A percentile compares a stretch with the other conserved stretches of the same genome.
phyloP scores from a whole-genome alignment of 2,888 invertebrate species.

The Ophion ellenae region DNA sequence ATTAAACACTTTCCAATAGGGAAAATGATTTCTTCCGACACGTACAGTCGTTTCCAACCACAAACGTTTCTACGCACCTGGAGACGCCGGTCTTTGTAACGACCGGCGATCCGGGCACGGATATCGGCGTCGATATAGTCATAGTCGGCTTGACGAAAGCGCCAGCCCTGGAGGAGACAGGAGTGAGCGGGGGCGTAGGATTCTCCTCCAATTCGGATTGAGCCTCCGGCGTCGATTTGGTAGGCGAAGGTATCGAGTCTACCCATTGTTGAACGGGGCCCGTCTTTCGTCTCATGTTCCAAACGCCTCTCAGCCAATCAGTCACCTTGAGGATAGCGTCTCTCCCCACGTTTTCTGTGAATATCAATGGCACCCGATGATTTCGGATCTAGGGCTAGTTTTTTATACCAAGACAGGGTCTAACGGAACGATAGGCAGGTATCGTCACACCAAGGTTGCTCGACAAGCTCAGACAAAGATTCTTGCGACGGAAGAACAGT shows the following conservation, averaged over 20 bases:
- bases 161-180: conserved; percentile 61
- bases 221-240: conserved; percentile 66
- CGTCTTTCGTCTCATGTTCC: conserved; percentile 88
- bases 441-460: background rate
- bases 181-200: conserved; percentile 58
- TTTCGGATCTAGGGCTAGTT: background rate
- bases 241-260: conserved; percentile 87
- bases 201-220: conserved; percentile 54
- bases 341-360: conserved; percentile 78
- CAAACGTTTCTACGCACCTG: conserved; percentile 70
- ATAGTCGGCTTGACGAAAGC: conserved; percentile 74
- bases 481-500: background rate
- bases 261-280: conserved; percentile 90
- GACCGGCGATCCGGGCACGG: conserved; percentile 77
- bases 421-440: conserved; percentile 6
- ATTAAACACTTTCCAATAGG: background rate
- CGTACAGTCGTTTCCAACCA: background rate
- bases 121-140: conserved; percentile 78
- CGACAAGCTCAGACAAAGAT: conserved; percentile 10
- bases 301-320: conserved; percentile 80
- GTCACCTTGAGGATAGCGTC: conserved; percentile 80
- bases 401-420: background rate
- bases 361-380: conserved; percentile 18
- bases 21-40: conserved; percentile 5
- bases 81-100: conserved; percentile 73